Percentiles rank a stretch among this genome's conserved stretches.
phyloP scores from a whole-genome alignment of 2,113 vertebrate species.

The Hepsetus odoe region DNA sequence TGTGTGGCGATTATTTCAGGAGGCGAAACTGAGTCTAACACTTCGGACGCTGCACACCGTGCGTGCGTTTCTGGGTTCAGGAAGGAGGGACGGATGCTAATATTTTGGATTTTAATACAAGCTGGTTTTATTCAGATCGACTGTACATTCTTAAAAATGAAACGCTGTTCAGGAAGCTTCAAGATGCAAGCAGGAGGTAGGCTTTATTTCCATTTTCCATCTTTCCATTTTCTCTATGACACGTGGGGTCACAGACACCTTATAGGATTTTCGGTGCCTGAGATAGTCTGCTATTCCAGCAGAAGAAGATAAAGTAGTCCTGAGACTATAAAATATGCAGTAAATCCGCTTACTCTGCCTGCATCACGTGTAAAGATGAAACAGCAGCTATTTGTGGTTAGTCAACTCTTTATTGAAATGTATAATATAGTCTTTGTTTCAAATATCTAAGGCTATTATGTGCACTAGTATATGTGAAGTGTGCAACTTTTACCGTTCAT shows the following conservation, averaged over 20 bases:
- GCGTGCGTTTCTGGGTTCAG: not conserved
- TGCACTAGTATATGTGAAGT: not conserved
- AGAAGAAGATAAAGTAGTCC: not conserved
- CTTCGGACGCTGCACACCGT: not conserved
- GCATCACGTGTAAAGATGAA: too few relatives aligned
- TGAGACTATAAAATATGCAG: not conserved
- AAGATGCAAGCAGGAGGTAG: constrained; percentile 11
- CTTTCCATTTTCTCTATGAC: constrained; percentile 4
- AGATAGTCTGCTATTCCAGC: not conserved
- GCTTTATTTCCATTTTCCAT: constrained; percentile 25
- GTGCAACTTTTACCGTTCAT: too few relatives aligned
- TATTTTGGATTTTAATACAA: not conserved
- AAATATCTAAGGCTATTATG: not conserved
- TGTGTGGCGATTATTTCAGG: constrained; percentile 65
- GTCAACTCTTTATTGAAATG: not conserved
- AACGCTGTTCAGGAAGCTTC: constrained; percentile 15
- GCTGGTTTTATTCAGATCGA: not conserved
- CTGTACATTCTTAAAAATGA: not conserved
- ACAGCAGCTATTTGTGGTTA: not conserved
- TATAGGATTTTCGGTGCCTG: too few relatives aligned
- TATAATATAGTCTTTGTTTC: not conserved
- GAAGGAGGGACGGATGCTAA: not conserved
- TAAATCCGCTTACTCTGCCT: too few relatives aligned
- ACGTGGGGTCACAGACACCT: not conserved
- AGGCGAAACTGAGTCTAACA: constrained; percentile 51